phyloP scores from a whole-genome alignment of 2,888 invertebrate genomes.

The Leptopterna dolabrata region DNA sequence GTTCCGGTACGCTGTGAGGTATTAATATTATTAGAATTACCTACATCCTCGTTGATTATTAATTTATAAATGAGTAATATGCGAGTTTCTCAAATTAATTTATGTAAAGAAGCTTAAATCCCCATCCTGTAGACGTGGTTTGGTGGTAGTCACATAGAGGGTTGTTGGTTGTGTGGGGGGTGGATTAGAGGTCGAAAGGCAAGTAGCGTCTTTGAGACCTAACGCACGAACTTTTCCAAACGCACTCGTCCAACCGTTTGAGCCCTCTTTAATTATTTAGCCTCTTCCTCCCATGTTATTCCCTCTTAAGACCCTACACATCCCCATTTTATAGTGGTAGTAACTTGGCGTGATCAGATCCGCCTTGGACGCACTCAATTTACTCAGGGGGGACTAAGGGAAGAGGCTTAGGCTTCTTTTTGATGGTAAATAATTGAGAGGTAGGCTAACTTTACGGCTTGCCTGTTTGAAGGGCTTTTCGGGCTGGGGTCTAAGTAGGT shows the following conservation, averaged over 20 bases:
- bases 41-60: too few species aligned
- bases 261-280: background rate
- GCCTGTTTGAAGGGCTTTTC: background rate
- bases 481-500: background rate
- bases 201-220: background rate
- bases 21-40: too few species aligned
- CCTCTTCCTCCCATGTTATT: background rate
- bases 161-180: background rate
- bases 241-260: constrained; percentile 7
- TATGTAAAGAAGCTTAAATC: too few species aligned
- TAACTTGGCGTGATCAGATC: constrained; percentile 7
- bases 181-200: background rate
- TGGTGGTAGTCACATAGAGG: too few species aligned
- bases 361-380: background rate
- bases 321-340: background rate
- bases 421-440: background rate
- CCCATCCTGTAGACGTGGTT: too few species aligned
- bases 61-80: too few species aligned
- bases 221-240: background rate
- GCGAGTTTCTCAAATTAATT: too few species aligned
- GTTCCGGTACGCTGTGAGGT: too few species aligned
- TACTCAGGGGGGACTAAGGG: background rate
- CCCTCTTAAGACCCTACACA: background rate
- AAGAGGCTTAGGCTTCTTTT: background rate
- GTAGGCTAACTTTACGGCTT: background rate